Conservation (phyloP, 2,888 invertebrate species). For the Automeris io region DNA sequence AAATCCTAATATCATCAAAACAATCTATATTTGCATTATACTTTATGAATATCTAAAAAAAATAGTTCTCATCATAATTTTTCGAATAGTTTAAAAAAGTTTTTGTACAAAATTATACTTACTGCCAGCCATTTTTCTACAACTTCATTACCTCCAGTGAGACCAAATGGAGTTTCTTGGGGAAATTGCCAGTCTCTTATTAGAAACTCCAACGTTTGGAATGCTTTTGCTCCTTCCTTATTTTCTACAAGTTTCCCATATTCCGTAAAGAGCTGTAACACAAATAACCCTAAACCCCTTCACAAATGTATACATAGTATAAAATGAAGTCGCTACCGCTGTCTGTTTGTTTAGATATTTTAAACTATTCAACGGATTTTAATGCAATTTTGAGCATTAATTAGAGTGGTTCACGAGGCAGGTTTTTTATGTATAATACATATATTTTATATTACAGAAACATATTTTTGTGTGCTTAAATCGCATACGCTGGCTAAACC, state of each 20-base stretch:
- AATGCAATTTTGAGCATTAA: too few species aligned
- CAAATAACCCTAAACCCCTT: too few species aligned
- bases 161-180: slow-evolving; percentile 3
- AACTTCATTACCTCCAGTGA: slow-evolving; percentile 5
- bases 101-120: slow-evolving; percentile 1
- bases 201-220: slow-evolving; percentile 7
- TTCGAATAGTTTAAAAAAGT: too few species aligned
- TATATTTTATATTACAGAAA: too few species aligned
- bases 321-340: too few species aligned
- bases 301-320: too few species aligned
- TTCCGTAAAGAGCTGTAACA: slow-evolving; percentile 7
- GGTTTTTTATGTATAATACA: too few species aligned
- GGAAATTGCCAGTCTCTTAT: slow-evolving; percentile 6
- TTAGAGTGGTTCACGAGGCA: too few species aligned
- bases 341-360: too few species aligned
- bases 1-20: background rate
- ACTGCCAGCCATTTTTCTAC: slow-evolving; percentile 3
- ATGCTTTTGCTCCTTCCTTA: slow-evolving; percentile 5
- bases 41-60: background rate
- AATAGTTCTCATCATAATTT: background rate
- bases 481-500: too few species aligned
- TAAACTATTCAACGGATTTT: too few species aligned
- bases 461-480: too few species aligned
- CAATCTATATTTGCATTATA: background rate
- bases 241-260: slow-evolving; percentile 4